Evolutionary conservation across 2,797 vertebrate genomes (phyloP).

Genomic region (Otolemur crassicaudatus): DNA sequence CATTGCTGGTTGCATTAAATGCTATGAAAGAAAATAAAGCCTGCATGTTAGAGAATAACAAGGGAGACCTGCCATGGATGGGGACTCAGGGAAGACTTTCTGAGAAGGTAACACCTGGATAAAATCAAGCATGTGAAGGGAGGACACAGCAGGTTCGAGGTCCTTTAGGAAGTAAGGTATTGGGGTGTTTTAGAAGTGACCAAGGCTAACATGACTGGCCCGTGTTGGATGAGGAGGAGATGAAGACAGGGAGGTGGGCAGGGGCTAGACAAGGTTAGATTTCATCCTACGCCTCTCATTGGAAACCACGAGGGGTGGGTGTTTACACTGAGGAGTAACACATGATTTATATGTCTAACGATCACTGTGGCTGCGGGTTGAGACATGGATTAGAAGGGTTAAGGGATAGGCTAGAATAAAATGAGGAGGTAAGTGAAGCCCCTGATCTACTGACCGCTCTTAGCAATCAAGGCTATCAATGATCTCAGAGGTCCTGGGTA

Average conservation of each 20-base stretch:
- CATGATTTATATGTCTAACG: neutral
- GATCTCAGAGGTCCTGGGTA: neutral
- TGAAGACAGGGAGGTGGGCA: neutral
- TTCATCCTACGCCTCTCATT: neutral
- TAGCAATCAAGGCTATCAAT: neutral
- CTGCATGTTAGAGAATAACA: neutral
- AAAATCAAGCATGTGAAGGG: neutral
- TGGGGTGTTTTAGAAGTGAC: neutral
- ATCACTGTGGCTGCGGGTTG: neutral
- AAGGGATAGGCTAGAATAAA: neutral
- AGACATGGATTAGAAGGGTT: neutral
- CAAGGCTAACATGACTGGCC: neutral
- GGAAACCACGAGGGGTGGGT: neutral
- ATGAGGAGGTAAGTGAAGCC: neutral
- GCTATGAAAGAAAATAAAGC: neutral
- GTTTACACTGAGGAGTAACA: neutral
- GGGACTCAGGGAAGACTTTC: too few species aligned
- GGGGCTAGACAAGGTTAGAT: neutral
- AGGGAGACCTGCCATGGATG: too few species aligned
- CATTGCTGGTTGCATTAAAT: neutral
- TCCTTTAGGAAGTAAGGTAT: neutral
- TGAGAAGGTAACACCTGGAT: too few species aligned
- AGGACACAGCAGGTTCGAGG: neutral
- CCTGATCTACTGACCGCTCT: neutral
- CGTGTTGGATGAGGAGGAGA: too few species aligned